Percentiles rank a stretch among this genome's conserved stretches.
These are phyloP conservation scores for Cyanoderma ruficeps DNA, from an alignment of 2,113 vertebrate species.

Conservation along the genomic window DNA sequence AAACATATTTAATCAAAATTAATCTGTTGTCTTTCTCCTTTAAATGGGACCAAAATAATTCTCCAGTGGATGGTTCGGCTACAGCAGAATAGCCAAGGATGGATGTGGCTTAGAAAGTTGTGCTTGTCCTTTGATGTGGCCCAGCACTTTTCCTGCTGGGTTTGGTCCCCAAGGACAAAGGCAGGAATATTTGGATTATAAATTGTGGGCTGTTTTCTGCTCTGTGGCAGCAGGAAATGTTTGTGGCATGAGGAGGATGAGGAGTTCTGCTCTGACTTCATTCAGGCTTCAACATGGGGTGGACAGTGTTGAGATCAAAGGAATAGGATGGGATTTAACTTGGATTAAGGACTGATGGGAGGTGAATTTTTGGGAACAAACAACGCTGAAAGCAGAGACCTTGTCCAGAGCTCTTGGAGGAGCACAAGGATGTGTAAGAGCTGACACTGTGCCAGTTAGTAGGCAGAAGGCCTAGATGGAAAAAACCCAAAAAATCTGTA, in stretches of 20 bases:
- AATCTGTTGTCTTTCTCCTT: neutral
- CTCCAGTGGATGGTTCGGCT: neutral
- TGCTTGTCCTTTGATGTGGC: neutral
- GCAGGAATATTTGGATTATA: neutral
- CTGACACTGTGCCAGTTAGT: neutral
- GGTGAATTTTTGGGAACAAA: neutral
- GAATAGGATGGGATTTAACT: neutral
- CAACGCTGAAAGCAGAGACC: neutral
- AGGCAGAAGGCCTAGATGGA: neutral
- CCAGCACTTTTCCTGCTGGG: neutral
- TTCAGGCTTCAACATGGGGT: neutral
- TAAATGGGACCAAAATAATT: neutral
- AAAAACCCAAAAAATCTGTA: neutral
- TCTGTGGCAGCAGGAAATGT: neutral
- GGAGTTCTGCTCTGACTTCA: neutral
- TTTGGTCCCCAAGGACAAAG: neutral
- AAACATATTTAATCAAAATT: neutral
- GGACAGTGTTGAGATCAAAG: neutral
- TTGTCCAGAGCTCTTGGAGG: neutral
- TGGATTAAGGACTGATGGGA: neutral
- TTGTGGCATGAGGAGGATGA: neutral
- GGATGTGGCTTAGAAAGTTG: neutral
- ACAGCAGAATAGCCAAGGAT: neutral
- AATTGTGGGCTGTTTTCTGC: neutral
- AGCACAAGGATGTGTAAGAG: neutral